Evolutionary conservation across 2,797 vertebrate species (phyloP), one percentile per base, ranked within the genome.

Genomic region (Uromys caudimaculatus): DNA sequence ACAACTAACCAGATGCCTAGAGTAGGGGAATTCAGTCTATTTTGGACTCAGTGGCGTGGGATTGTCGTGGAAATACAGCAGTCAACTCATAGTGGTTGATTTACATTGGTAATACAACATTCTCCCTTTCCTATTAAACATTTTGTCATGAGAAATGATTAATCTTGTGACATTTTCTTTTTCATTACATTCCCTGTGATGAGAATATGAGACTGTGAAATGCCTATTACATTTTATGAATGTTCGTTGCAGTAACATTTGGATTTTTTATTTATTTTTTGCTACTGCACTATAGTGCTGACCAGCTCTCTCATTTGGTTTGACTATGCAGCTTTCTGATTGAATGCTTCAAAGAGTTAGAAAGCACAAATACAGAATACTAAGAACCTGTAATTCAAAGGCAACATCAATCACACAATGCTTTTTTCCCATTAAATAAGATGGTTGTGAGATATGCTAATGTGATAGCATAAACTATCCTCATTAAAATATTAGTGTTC

Each of bases 131-230:
- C 91, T 97, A 87, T 96, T 98, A 95, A 96, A 94, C 35, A 84
- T 96, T 97, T 97, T 96, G 86, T 97, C 93, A 96, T 88, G 67
- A 97, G 54, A 95, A 82, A 52, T 95, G 95, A 98, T 97, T 91
- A 94, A 58, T 94, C 89, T 93, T 81, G 83, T 97, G 97, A 95
- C 89, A 97, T 97, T 97, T 97, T 95, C 77, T 96, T 97, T 98
- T 98, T 95, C 85, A 90, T 97, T 86, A 90, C 38, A 12, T 92
- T 79, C 82, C 96, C 85, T 95, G 90, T 93, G 87, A 95, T 90
- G 93, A 92, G 88, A 84, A 67, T 81, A 86, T 95, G 87, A 88
- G 77, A 60, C 13, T 77, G 58, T 89, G 96, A 97, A 95, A 27
- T 93, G 83, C 79, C 86, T 62, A 35, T 96, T 94, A 90, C 56